Conservation (phyloP, 2,797 vertebrate genomes). For the Bryconaethiops microstoma region DNA sequence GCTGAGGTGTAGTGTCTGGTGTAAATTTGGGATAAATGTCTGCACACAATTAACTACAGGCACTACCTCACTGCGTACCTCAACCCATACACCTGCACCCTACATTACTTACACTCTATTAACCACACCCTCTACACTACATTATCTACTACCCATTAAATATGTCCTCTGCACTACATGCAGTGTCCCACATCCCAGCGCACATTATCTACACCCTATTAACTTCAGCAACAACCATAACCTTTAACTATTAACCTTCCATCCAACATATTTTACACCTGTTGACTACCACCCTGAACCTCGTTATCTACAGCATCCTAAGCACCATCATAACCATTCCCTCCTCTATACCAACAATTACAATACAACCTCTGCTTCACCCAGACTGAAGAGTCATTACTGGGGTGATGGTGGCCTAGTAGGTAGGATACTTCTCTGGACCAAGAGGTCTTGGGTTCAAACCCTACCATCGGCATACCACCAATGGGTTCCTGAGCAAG, state of each 20-base stretch:
- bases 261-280: background rate
- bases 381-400: background rate
- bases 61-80: too few species aligned
- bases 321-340: background rate
- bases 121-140: background rate
- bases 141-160: background rate
- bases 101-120: background rate
- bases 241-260: background rate
- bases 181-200: background rate
- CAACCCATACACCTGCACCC: background rate
- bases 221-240: background rate
- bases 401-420: background rate
- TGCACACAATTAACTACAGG: background rate
- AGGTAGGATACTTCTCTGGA: too few species aligned
- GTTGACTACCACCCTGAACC: background rate
- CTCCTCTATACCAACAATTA: too few species aligned
- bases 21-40: background rate
- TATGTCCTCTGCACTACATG: background rate
- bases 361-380: background rate
- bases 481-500: too few species aligned
- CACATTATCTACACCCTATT: background rate
- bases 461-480: too few species aligned
- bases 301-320: background rate
- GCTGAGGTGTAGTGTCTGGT: background rate
- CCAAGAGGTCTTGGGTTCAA: too few species aligned